Conservation (phyloP, 2,797 vertebrate genomes). For the Tolypeutes matacus region DNA sequence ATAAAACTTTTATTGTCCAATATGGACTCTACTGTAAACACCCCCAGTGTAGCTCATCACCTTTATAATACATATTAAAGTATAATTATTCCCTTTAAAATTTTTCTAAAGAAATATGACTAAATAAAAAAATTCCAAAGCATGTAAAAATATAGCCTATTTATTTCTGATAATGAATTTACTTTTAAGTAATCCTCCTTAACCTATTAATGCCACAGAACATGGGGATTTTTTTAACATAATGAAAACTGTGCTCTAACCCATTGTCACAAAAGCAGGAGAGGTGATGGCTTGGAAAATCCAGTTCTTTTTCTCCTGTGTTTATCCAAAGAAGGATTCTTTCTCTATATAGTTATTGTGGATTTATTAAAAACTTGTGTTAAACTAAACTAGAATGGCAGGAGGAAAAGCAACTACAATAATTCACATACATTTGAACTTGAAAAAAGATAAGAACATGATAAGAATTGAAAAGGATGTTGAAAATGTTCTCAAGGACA, state of each 20-base stretch:
- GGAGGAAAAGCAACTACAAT: neutral
- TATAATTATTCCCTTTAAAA: slow-evolving; percentile 17
- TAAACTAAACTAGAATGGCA: neutral
- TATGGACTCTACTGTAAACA: rapidly evolving
- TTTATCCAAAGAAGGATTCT: slow-evolving; percentile 22
- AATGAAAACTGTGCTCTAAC: neutral
- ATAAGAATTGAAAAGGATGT: slow-evolving; percentile 9
- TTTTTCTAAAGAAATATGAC: neutral
- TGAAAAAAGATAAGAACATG: slow-evolving; percentile 23
- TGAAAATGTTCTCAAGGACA: slow-evolving; percentile 35
- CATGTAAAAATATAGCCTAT: neutral
- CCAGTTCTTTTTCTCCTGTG: neutral
- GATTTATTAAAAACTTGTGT: slow-evolving; percentile 5
- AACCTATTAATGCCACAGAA: neutral
- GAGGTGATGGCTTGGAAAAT: neutral
- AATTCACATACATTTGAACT: slow-evolving; percentile 16
- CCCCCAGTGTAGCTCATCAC: neutral
- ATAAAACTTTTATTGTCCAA: neutral
- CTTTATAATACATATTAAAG: neutral
- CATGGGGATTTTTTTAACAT: slow-evolving; percentile 13
- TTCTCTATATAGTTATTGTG: neutral
- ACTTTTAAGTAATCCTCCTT: neutral
- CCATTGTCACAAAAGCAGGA: neutral
- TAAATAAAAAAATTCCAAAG: slow-evolving; percentile 6
- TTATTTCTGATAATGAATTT: slow-evolving; percentile 43